Conservation (phyloP, 2,797 vertebrate species). For the Knipowitschia caucasica region DNA sequence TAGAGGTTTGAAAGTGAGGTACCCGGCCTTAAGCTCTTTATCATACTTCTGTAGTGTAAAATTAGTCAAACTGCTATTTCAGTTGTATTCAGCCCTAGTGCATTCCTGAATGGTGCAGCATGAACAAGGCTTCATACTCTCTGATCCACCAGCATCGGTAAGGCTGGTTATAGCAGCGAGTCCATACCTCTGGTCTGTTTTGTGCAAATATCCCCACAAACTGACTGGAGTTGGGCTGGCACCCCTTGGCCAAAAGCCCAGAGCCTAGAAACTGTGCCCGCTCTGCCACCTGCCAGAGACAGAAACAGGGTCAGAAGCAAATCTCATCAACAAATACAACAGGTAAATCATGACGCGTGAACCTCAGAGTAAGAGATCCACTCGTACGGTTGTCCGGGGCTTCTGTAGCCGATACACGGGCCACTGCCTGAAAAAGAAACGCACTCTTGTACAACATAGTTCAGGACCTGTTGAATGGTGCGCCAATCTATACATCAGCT, state of each 20-base stretch:
- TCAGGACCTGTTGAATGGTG: no score
- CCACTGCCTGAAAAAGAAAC: conserved; percentile 57
- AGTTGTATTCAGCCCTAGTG: no score
- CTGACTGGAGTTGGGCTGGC: conserved; percentile 70
- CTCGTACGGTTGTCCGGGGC: conserved; percentile 74
- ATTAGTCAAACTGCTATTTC: no score
- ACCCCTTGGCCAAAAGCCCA: conserved; percentile 76
- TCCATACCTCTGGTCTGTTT: conserved; percentile 78
- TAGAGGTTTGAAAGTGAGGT: no score
- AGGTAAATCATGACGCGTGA: conserved; percentile 8
- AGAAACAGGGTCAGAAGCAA: conserved; percentile 21
- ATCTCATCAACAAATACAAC: background rate
- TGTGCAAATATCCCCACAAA: conserved; percentile 79
- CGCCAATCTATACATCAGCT: no score
- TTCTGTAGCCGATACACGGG: conserved; percentile 77
- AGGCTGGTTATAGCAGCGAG: background rate
- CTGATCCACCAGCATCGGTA: background rate
- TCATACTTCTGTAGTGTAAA: no score
- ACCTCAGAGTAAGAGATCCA: conserved; percentile 82
- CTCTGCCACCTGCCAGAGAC: conserved; percentile 68
- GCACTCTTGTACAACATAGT: background rate
- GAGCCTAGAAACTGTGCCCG: conserved; percentile 75
- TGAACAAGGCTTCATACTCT: background rate
- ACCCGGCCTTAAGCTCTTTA: no score
- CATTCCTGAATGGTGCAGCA: background rate